Evolutionary conservation across 1,140 invertebrate genomes (phyloP).

Genomic region (Hestina assimilis): DNA sequence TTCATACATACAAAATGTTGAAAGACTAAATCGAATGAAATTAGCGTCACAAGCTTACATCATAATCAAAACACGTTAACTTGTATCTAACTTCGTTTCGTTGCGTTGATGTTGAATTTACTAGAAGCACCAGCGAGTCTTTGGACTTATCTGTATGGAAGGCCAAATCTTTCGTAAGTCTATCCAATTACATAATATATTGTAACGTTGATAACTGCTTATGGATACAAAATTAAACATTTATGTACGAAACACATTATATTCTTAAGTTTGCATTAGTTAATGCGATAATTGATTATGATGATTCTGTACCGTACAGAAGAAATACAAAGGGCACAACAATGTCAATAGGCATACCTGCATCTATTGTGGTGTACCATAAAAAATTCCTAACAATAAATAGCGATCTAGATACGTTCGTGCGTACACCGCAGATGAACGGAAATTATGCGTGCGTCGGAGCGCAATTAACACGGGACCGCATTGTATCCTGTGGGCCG

Average conservation of each 20-base stretch:
- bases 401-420: conserved; percentile 8
- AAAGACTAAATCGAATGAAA: not conserved
- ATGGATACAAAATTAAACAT: no score
- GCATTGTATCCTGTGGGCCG: conserved; percentile 40
- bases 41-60: not conserved
- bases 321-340: not conserved
- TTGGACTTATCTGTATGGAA: no score
- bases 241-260: no score
- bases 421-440: conserved; percentile 14
- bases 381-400: conserved; percentile 12
- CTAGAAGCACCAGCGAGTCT: no score
- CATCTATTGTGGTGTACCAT: conserved; percentile 8
- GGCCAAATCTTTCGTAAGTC: no score
- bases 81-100: no score
- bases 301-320: not conserved
- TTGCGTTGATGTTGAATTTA: no score
- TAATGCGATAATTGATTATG: no score
- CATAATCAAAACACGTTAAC: not conserved
- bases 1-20: no score
- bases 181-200: no score
- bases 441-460: conserved; percentile 33
- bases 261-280: no score
- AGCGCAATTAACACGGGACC: conserved; percentile 38
- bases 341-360: conserved; percentile 9
- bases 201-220: no score